phyloP scores from a whole-genome alignment of 2,113 vertebrate species.

The Ornithorhynchus anatinus region DNA sequence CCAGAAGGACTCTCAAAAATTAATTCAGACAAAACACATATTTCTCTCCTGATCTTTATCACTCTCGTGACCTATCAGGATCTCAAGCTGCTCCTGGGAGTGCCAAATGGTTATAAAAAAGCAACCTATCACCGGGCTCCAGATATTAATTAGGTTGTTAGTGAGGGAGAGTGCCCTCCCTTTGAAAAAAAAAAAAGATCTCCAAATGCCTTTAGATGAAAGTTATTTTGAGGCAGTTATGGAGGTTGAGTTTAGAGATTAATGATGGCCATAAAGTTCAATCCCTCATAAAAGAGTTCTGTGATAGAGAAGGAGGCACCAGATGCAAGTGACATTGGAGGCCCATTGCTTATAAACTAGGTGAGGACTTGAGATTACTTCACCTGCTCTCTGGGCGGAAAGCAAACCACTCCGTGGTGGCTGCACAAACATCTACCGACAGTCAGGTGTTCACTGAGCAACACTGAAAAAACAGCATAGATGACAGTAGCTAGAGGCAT shows the following conservation, averaged over 20 bases:
- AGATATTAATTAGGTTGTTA: too few relatives aligned
- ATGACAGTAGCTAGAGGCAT: slow-evolving; percentile 32
- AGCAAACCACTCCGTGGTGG: too few relatives aligned
- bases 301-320: background rate
- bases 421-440: too few relatives aligned
- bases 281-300: slow-evolving; percentile 12
- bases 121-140: too few relatives aligned
- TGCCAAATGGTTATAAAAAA: too few relatives aligned
- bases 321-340: slow-evolving; percentile 27
- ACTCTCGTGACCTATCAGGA: too few relatives aligned
- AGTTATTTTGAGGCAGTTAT: slow-evolving; percentile 19
- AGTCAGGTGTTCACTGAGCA: background rate
- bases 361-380: slow-evolving; percentile 8
- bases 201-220: background rate
- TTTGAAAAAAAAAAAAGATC: too few relatives aligned
- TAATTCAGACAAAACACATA: too few relatives aligned
- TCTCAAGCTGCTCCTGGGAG: too few relatives aligned
- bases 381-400: background rate
- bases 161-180: too few relatives aligned
- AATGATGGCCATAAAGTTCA: slow-evolving; percentile 54
- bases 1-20: too few relatives aligned
- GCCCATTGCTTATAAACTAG: background rate
- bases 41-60: too few relatives aligned
- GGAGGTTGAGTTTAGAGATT: slow-evolving; percentile 48
- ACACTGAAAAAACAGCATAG: slow-evolving; percentile 27